phyloP scores from a whole-genome alignment of 2,797 vertebrate species.

The Champsocephalus esox region DNA sequence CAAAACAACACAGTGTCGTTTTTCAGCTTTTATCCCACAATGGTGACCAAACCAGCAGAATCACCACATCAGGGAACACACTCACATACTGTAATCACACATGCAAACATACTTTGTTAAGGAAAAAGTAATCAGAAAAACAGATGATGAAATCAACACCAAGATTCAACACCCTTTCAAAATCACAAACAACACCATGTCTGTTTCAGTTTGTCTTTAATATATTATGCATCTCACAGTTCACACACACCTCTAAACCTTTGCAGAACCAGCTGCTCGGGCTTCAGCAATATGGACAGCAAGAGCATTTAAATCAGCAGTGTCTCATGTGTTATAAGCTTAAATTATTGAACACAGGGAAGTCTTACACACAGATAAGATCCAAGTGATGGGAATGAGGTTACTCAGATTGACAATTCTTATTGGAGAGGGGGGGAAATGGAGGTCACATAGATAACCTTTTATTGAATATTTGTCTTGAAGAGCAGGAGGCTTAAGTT shows the following conservation, averaged over 20 bases:
- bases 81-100: conserved; percentile 65
- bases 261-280: conserved; percentile 66
- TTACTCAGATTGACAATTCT: conserved; percentile 63
- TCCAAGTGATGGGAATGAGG: conserved; percentile 63
- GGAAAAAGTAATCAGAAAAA: conserved; percentile 37
- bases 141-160: conserved; percentile 61
- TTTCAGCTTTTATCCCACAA: conserved; percentile 62
- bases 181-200: conserved; percentile 60
- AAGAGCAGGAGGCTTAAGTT: conserved; percentile 62
- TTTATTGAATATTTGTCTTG: conserved; percentile 52
- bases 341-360: conserved; percentile 65
- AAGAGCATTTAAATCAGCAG: conserved; percentile 58
- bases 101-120: conserved; percentile 70
- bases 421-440: conserved; percentile 41
- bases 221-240: conserved; percentile 50
- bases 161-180: conserved; percentile 63
- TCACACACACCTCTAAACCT: conserved; percentile 38
- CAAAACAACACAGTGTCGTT: conserved; percentile 54
- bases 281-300: conserved; percentile 32
- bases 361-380: conserved; percentile 60
- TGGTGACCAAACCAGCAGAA: conserved; percentile 92
- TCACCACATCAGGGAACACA: conserved; percentile 76
- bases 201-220: conserved; percentile 57
- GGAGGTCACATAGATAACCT: conserved; percentile 65
- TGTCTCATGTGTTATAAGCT: conserved; percentile 64